Conservation (phyloP, 2,113 vertebrate genomes). For the Shinisaurus crocodilurus region DNA sequence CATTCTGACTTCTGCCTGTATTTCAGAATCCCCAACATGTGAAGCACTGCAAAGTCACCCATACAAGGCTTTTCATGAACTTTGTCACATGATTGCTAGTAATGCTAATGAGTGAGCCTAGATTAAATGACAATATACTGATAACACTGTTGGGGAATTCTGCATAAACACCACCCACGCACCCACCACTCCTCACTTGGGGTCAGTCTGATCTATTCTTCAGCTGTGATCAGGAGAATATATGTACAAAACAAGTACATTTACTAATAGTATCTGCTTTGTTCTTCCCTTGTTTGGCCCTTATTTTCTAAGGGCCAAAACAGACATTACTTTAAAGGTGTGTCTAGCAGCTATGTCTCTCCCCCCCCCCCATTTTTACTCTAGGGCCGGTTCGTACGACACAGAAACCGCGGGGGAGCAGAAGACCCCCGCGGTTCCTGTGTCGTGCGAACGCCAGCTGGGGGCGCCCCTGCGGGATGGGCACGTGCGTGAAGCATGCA, state of each 20-base stretch:
- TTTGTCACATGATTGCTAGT: not conserved
- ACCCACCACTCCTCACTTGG: not conserved
- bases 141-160: not conserved
- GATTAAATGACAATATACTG: not conserved
- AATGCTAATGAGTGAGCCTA: not conserved
- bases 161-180: not conserved
- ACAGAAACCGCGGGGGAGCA: no score
- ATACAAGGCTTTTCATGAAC: not conserved
- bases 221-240: no score
- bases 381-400: no score
- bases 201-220: no score
- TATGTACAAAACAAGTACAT: no score
- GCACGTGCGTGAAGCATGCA: no score
- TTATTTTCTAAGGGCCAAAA: not conserved
- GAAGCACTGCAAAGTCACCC: not conserved
- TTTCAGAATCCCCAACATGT: not conserved
- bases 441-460: no score
- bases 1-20: not conserved
- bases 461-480: no score
- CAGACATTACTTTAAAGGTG: no score
- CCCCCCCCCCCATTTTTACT: no score
- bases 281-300: not conserved
- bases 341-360: no score
- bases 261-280: not conserved
- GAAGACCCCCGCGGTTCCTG: no score